These are phyloP conservation scores for Melieria crassipennis DNA, from an alignment of 2,888 invertebrate species.

Conservation along the genomic window DNA sequence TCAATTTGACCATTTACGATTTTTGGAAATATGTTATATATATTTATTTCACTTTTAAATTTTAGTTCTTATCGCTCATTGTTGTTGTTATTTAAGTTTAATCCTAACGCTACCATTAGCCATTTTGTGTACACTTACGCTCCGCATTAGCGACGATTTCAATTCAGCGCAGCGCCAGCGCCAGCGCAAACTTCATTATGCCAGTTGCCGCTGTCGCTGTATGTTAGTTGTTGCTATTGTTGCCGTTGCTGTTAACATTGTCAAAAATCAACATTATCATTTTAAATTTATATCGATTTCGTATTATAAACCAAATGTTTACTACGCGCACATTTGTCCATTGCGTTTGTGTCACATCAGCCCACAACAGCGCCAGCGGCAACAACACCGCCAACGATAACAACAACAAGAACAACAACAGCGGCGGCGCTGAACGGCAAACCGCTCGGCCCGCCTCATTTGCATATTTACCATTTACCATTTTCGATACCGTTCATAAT, in stretches of 20 bases:
- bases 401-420: conserved; percentile 9
- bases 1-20: no score
- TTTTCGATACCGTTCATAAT: conserved; percentile 55
- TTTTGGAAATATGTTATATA: no score
- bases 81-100: no score
- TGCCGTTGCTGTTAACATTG: conserved; percentile 1
- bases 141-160: no score
- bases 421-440: not conserved
- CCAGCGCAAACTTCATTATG: not conserved
- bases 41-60: no score
- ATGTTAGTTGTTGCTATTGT: not conserved
- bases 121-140: no score
- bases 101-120: no score
- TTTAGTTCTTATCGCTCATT: no score
- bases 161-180: no score
- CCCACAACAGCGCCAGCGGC: conserved; percentile 13
- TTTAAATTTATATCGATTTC: conserved; percentile 60
- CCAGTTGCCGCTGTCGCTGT: not conserved
- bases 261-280: conserved; percentile 39
- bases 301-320: conserved; percentile 59
- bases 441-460: conserved; percentile 4
- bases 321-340: conserved; percentile 42
- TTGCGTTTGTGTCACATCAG: not conserved
- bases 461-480: conserved; percentile 27
- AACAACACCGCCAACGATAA: conserved; percentile 19